Evolutionary conservation across 2,888 invertebrate species (phyloP).

Genomic region (Drosophila mettleri): DNA sequence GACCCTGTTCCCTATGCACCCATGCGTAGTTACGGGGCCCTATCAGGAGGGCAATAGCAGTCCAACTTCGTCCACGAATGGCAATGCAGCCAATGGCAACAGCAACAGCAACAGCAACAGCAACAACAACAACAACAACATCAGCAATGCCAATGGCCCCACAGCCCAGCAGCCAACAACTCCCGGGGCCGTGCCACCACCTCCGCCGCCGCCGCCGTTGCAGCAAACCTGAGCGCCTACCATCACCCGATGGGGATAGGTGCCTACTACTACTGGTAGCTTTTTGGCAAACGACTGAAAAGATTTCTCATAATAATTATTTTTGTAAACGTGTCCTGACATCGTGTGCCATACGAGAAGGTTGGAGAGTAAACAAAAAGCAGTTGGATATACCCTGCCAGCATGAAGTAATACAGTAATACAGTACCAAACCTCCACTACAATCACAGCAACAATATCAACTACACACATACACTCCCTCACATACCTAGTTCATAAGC

Average conservation of each 20-base stretch:
- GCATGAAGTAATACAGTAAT: slow-evolving; percentile 52
- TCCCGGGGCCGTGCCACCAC: slow-evolving; percentile 34
- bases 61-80: slow-evolving; percentile 84
- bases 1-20: slow-evolving; percentile 94
- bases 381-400: slow-evolving; percentile 47
- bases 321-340: slow-evolving; percentile 74
- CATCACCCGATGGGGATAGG: slow-evolving; percentile 39
- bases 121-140: slow-evolving; percentile 54
- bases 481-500: slow-evolving; percentile 44
- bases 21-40: slow-evolving; percentile 93
- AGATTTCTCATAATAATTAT: slow-evolving; percentile 57
- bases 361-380: slow-evolving; percentile 19
- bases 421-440: slow-evolving; percentile 45
- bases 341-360: slow-evolving; percentile 68
- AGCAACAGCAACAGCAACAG: slow-evolving; percentile 52
- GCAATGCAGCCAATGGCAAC: slow-evolving; percentile 66
- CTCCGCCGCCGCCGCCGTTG: slow-evolving; percentile 31
- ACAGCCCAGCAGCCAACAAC: slow-evolving; percentile 29
- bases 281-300: slow-evolving; percentile 57
- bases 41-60: slow-evolving; percentile 89
- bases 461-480: slow-evolving; percentile 37
- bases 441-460: slow-evolving; percentile 32
- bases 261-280: slow-evolving; percentile 55
- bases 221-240: slow-evolving; percentile 63
- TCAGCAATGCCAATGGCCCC: slow-evolving; percentile 30